phyloP scores from a whole-genome alignment of 2,888 invertebrate species.

The Stratiomys singularior region DNA sequence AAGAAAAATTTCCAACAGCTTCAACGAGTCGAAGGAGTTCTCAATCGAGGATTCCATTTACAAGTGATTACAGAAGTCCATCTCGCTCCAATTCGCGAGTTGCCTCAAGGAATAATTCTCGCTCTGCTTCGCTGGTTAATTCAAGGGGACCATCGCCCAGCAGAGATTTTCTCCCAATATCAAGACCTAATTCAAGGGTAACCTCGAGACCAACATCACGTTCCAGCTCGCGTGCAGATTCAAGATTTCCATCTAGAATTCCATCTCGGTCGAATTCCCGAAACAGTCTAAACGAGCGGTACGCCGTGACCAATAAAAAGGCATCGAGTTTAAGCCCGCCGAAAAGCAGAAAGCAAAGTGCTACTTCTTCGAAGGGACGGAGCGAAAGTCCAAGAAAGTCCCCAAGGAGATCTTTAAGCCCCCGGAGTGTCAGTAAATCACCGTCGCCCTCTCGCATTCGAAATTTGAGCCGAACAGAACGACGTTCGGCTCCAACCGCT shows the following conservation, averaged over 20 bases:
- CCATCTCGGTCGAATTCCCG: conserved; percentile 55
- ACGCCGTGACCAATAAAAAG: neutral
- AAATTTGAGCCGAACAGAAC: neutral
- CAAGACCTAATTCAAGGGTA: conserved; percentile 56
- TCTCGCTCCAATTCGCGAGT: conserved; percentile 55
- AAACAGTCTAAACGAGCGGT: conserved; percentile 48
- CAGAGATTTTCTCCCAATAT: conserved; percentile 55
- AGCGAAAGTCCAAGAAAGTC: conserved; percentile 56
- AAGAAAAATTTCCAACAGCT: conserved; percentile 55
- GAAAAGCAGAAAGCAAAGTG: conserved; percentile 54
- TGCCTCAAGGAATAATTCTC: conserved; percentile 50
- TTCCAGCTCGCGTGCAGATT: conserved; percentile 54
- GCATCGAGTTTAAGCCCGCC: conserved; percentile 53
- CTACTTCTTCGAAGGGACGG: conserved; percentile 51
- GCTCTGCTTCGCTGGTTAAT: conserved; percentile 50
- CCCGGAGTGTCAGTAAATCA: conserved; percentile 56
- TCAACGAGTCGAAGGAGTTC: conserved; percentile 55
- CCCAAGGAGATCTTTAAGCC: conserved; percentile 57
- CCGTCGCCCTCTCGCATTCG: conserved; percentile 47
- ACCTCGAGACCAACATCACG: conserved; percentile 58
- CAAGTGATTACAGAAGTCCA: conserved; percentile 53
- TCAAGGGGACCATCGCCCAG: conserved; percentile 57
- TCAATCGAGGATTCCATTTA: conserved; percentile 62
- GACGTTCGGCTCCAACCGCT: neutral
- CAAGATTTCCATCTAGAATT: conserved; percentile 55